Conservation (phyloP, 2,797 vertebrate genomes). For the Ibycter americanus region DNA sequence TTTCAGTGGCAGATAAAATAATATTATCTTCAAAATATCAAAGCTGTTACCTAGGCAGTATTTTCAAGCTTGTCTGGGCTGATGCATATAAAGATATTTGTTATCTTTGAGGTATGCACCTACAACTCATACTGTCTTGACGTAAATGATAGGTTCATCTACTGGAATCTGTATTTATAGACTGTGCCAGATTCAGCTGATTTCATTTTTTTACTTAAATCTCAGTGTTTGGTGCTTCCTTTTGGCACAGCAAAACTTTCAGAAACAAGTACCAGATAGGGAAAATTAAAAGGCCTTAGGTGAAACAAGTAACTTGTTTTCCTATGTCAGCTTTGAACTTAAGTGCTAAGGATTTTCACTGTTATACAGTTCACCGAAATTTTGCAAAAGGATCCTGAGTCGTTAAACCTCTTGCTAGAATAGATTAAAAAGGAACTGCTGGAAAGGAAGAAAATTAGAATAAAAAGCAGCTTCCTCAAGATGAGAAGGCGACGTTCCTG, state of each 20-base stretch:
- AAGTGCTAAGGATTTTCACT: neutral
- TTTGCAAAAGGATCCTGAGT: neutral
- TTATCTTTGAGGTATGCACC: neutral
- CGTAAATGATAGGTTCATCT: neutral
- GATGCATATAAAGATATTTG: neutral
- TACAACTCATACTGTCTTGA: neutral
- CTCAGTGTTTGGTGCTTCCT: neutral
- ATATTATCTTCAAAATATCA: neutral
- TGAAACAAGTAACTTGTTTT: neutral
- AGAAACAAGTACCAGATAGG: neutral
- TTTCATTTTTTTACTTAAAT: neutral
- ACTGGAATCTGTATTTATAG: neutral
- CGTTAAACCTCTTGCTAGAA: neutral
- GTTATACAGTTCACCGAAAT: neutral
- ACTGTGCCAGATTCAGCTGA: neutral
- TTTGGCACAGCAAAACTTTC: neutral
- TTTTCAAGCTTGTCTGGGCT: neutral
- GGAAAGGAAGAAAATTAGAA: neutral
- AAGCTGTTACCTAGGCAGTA: neutral
- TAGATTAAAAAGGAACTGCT: neutral
- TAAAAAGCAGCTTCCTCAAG: neutral
- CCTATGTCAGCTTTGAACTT: neutral
- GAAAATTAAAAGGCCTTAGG: neutral
- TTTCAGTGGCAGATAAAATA: neutral
- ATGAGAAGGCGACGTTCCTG: neutral